Conservation (phyloP, 2,113 vertebrate genomes). For the Scartelaos histophorus region DNA sequence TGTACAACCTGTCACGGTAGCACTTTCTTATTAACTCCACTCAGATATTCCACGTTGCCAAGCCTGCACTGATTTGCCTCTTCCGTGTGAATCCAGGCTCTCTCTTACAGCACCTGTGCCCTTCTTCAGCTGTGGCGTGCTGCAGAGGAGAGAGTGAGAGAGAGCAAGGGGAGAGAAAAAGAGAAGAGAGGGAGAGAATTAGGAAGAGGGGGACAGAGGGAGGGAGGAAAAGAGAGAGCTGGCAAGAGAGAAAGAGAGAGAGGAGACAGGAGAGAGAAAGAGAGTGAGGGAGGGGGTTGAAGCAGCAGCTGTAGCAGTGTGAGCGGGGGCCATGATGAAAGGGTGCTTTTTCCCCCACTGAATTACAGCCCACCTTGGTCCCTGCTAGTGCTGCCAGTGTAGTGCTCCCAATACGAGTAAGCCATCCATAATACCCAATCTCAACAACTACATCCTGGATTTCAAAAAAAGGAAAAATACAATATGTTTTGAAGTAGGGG, state of each 20-base stretch:
- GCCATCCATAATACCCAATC: conserved; percentile 25
- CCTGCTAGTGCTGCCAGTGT: conserved; percentile 53
- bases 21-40: not conserved
- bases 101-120: conserved; percentile 59
- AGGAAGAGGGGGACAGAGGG: no score
- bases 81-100: conserved; percentile 7
- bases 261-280: not conserved
- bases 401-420: conserved; percentile 27
- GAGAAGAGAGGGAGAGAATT: no score
- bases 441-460: not conserved
- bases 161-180: no score
- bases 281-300: conserved; percentile 20
- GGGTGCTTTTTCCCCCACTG: conserved; percentile 47
- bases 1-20: not conserved
- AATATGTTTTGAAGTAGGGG: no score
- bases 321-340: conserved; percentile 51
- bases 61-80: conserved; percentile 7
- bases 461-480: not conserved
- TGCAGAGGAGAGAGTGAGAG: conserved; percentile 45
- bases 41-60: conserved; percentile 8
- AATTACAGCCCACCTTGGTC: conserved; percentile 68
- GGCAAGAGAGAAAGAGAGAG: no score
- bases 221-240: no score
- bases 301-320: conserved; percentile 60
- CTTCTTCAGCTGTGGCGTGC: conserved; percentile 61